Evolutionary conservation across 2,797 vertebrate species (phyloP), one percentile per base, ranked within the genome.

Genomic region (Poecilia picta): DNA sequence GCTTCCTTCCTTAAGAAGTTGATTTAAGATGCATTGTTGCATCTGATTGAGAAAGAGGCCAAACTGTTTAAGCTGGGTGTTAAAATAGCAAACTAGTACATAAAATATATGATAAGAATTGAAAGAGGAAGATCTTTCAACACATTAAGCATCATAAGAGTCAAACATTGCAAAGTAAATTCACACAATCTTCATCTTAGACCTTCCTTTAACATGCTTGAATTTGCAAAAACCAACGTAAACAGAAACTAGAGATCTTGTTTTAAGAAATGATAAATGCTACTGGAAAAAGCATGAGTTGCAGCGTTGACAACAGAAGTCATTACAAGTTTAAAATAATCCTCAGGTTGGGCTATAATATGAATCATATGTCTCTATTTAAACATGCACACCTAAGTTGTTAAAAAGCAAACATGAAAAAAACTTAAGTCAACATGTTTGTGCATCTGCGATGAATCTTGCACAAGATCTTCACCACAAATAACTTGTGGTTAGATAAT

Each of bases 1-100:
- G 12, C 51, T 83, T 91, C 85, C 87, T 89, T 84, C 79, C 80
- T 80, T 8, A 8, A 10, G 62, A 45, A 79, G 51, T 75, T 31
- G 0, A 62, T 79, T 76, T 46, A 78, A 79, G 33, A 33, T 12
- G 4, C 39, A 71, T 76, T 33, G 51, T 13, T 84, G 70, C 51
- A 73, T 10, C 0, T 2, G 16, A 74, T 15, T 75, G 6, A 46
- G 33, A 55, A 39, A 18, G 8, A 64, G 39, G 10, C 33, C 3
- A 33, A 33, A 57, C 28, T 68, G n/a, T 8, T 46, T 18, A 33
- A 25, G 1, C 8, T 75, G 6, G 55, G 39, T 8, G 15, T 33
- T 64, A 33, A 36, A 4, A 73, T 53, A 59, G 15, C 33, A 28
- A 23, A 53, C 15, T 66, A 47, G 57, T 51, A 43, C 39, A 31